Evolutionary conservation across 2,888 invertebrate genomes (phyloP), one percentile per base, ranked within the genome.

Genomic region (Venusia cambrica): DNA sequence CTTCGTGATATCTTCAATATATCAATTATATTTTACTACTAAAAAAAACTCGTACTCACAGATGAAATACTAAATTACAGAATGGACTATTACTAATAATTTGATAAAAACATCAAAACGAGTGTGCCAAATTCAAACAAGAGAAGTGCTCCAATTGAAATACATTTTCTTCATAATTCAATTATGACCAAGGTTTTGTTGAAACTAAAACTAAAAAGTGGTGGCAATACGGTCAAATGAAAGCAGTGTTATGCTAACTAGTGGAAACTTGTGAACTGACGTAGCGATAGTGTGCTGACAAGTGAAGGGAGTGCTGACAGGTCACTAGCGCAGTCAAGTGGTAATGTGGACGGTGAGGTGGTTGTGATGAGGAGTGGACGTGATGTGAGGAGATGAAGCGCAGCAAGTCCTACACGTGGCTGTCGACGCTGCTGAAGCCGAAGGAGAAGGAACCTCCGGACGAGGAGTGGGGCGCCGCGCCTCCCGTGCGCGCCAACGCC

Each of bases 371-470:
- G 52, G 40, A 45, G 55, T 55, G n/a, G n/a, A n/a, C n/a, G n/a
- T n/a, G 55, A 51, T 38, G 59, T 54, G 56, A 35, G 17, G 39
- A 9, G 41, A 85, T 85, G 85, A 83, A 80, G 63, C 76, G 85
- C 41, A 84, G 84, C 53, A 83, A 83, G 69, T 85, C 85, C 32
- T 81, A 84, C 64, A 79, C 83, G 57, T 84, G 85, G 85, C 74
- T 85, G 61, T 76, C 85, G 47, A 80, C 83, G 59, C 72, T 85
- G 62, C 72, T 84, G 62, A 63, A 64, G 56, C 64, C 69, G 51
- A 64, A 62, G 59, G 33, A 30, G 36, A 38, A 38, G 37, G 39
- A 61, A 18, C 63, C 15, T 28, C 39, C 34, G 15, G 62, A 66
- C 39, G 74, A 73, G 55, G 83, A 83, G 69, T 83, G 85, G 84